These are phyloP conservation scores for Listronotus oregonensis DNA, from an alignment of 1,140 invertebrate species.

Conservation along the genomic window DNA sequence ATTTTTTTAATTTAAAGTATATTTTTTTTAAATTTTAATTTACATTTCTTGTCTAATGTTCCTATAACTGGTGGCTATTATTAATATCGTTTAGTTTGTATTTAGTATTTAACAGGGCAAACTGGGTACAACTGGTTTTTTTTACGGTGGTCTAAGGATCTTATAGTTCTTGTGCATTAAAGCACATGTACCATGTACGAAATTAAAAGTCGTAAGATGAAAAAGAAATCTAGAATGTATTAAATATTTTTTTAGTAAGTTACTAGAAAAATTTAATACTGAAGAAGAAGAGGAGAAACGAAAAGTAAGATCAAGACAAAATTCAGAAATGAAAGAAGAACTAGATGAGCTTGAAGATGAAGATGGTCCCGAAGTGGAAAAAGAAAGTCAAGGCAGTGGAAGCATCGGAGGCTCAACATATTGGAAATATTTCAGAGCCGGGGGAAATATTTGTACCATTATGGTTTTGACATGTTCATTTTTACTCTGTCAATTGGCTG, in stretches of 20 bases:
- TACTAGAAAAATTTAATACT: slow-evolving; percentile 49
- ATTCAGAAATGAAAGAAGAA: slow-evolving; percentile 55
- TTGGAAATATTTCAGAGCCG: slow-evolving; percentile 66
- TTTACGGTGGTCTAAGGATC: no score
- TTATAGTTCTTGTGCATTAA: no score
- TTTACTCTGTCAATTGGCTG: slow-evolving; percentile 65
- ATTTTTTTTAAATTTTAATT: no score
- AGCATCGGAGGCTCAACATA: slow-evolving; percentile 65
- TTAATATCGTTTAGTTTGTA: no score
- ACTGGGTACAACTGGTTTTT: no score
- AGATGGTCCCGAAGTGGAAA: slow-evolving; percentile 44
- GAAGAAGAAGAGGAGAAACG: slow-evolving; percentile 54
- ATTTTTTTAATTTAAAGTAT: no score
- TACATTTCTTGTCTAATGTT: no score
- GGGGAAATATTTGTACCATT: slow-evolving; percentile 60
- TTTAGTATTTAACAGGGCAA: no score
- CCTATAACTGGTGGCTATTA: no score
- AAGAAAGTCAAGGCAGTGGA: slow-evolving; percentile 58
- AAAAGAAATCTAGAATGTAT: no score
- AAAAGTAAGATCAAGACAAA: slow-evolving; percentile 54
- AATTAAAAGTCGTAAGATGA: no score
- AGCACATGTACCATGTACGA: no score
- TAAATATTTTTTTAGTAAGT: slow-evolving; percentile 44
- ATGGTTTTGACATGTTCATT: slow-evolving; percentile 62
- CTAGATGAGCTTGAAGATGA: slow-evolving; percentile 38